Conservation (phyloP, 1,140 invertebrate genomes). For the Penaeus vannamei region DNA sequence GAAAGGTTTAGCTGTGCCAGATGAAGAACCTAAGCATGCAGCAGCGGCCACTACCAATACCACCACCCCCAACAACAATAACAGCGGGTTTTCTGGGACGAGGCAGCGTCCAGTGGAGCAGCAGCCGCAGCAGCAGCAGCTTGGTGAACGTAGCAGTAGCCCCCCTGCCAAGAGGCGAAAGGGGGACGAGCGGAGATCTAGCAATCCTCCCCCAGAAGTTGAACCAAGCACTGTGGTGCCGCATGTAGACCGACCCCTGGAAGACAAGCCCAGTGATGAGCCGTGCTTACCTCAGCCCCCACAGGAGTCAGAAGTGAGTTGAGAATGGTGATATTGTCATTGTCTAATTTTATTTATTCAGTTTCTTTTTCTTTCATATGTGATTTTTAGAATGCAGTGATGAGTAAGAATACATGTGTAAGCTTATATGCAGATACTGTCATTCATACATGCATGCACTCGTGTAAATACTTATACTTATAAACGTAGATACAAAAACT, state of each 20-base stretch:
- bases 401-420: too few species aligned
- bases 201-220: not conserved
- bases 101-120: too few species aligned
- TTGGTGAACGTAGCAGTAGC: constrained; percentile 14
- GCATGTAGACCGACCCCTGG: not conserved
- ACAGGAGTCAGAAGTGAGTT: not conserved
- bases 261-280: constrained; percentile 24
- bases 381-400: too few species aligned
- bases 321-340: too few species aligned
- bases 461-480: too few species aligned
- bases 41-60: not conserved
- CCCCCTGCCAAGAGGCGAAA: constrained; percentile 45
- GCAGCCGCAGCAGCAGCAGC: not conserved
- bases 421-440: too few species aligned
- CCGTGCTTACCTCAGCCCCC: not conserved
- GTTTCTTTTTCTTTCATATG: not conserved
- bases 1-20: constrained; percentile 68
- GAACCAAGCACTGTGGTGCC: not conserved
- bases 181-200: constrained; percentile 46
- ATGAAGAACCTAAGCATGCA: constrained; percentile 57
- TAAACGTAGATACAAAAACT: too few species aligned
- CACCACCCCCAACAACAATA: not conserved
- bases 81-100: too few species aligned
- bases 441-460: too few species aligned
- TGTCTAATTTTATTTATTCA: not conserved